Percentiles rank a stretch among this genome's conserved stretches.
phyloP scores from a whole-genome alignment of 2,797 vertebrate species.

The Spheniscus humboldti region DNA sequence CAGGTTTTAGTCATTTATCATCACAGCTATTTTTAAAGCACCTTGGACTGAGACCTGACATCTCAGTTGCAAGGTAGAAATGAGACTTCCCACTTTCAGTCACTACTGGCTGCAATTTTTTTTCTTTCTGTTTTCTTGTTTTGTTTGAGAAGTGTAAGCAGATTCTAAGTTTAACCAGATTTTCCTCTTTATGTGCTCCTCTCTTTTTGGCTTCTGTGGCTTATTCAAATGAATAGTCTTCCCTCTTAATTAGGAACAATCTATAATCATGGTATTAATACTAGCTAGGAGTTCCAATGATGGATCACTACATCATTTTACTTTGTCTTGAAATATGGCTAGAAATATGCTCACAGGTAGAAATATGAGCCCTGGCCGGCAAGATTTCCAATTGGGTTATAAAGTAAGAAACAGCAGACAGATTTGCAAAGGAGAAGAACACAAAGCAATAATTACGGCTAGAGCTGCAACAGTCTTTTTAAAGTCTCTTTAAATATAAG shows the following conservation, averaged over 20 bases:
- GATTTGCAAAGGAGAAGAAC: not conserved
- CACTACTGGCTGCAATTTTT: not conserved
- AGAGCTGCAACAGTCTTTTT: not conserved
- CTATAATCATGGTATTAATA: not conserved
- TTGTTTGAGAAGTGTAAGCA: not conserved
- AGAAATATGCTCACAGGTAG: not conserved
- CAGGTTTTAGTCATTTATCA: not conserved
- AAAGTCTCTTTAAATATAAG: not conserved
- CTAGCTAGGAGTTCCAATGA: not conserved
- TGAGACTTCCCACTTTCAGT: not conserved
- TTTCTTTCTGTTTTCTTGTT: not conserved
- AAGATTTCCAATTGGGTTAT: not conserved
- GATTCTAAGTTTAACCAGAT: not conserved
- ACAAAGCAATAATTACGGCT: not conserved
- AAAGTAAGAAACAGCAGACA: not conserved
- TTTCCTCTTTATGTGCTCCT: not conserved
- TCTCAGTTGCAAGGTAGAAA: not conserved
- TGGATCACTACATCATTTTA: not conserved
- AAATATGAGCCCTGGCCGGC: not conserved
- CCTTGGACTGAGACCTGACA: not conserved
- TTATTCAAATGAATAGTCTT: not conserved
- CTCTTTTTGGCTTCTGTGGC: not conserved
- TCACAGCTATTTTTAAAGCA: not conserved
- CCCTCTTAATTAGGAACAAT: not conserved
- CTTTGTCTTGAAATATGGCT: not conserved